A percentile compares a stretch with the other conserved stretches of the same genome.
Conservation (phyloP, 2,888 invertebrate genomes). For the Xestia xanthographa region DNA sequence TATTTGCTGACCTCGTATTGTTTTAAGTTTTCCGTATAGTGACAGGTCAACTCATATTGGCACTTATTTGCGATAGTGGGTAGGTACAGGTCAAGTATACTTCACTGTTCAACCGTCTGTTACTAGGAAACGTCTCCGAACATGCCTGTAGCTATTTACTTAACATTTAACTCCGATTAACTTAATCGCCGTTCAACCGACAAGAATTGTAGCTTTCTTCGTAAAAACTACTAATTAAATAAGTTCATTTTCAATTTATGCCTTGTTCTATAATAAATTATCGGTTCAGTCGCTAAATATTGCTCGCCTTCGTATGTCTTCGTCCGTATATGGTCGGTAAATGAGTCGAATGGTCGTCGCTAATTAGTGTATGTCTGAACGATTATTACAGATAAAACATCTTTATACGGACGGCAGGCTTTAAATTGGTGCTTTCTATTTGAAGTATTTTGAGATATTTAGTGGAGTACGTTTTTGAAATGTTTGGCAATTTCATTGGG, state of each 20-base stretch:
- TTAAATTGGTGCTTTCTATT: constrained; percentile 16
- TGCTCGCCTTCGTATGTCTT: constrained; percentile 16
- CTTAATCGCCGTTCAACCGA: constrained; percentile 25
- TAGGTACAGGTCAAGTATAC: not conserved
- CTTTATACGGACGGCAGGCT: constrained; percentile 8
- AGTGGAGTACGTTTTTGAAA: not conserved
- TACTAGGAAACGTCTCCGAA: not conserved
- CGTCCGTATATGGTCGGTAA: constrained; percentile 38
- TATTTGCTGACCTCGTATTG: not conserved
- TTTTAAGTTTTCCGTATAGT: not conserved
- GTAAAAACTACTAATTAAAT: constrained; percentile 42
- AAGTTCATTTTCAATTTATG: constrained; percentile 41
- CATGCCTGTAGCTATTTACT: constrained; percentile 20
- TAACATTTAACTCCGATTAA: constrained; percentile 32
- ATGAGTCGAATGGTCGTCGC: constrained; percentile 24
- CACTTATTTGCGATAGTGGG: not conserved
- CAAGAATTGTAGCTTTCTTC: constrained; percentile 36
- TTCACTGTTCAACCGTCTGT: not conserved
- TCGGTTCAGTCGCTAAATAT: constrained; percentile 38
- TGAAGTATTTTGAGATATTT: not conserved
- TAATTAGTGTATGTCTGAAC: constrained; percentile 50
- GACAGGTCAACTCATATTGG: not conserved
- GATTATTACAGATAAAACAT: constrained; percentile 47
- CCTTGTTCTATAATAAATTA: constrained; percentile 35
- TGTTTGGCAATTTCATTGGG: no score